Base-by-base conservation (phyloP, 2,888 invertebrate genomes). In the Fabriciana adippe region DNA sequence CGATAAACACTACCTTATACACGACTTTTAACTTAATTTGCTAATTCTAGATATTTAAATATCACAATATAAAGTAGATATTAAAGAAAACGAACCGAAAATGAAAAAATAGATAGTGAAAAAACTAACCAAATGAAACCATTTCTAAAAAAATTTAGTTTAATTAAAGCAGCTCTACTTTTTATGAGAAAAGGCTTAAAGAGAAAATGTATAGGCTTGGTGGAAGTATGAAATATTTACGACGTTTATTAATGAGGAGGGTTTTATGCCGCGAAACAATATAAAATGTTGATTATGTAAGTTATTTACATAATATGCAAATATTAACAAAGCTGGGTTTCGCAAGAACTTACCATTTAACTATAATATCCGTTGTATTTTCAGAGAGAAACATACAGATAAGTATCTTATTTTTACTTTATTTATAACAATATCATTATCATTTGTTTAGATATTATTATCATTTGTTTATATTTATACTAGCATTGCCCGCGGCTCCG, bases 291-390 rank as follows among this genome's bases (percentile, higher is more conserved):
- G 57, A 66, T 69, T 55, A 69, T 31, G 62, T 62, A 62, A 47
- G 47, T 56, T 57, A 69, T 66, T 69, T 66, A 54, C 69, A 69
- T 69, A 66, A 66, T 69, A 66, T 69, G 66, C 62, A 62, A 69
- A 66, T 69, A 66, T 48, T 57, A 55, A 66, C 54, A 35, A 65
- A 53, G 62, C 48, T 66, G 45, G 55, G 47, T 48, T 55, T 51
- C 8, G 26, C 59, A 60, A 51, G 45, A 66, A 55, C 47, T 60
- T 59, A 54, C 51, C 51, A 35, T 61, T 59, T 59, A 47, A 66
- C 59, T 66, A 66, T 66, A 66, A 56, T 16, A 8, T 54, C 31
- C 15, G 1, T 48, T 54, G 18, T 51, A 41, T 41, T 45, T 50
- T 16, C 26, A 6, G 3, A 45, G 41, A 53, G 21, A 48, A 45